Evolutionary conservation across 2,888 invertebrate species (phyloP), one percentile per base, ranked within the genome.

Genomic region (Nemapogon koenigi): DNA sequence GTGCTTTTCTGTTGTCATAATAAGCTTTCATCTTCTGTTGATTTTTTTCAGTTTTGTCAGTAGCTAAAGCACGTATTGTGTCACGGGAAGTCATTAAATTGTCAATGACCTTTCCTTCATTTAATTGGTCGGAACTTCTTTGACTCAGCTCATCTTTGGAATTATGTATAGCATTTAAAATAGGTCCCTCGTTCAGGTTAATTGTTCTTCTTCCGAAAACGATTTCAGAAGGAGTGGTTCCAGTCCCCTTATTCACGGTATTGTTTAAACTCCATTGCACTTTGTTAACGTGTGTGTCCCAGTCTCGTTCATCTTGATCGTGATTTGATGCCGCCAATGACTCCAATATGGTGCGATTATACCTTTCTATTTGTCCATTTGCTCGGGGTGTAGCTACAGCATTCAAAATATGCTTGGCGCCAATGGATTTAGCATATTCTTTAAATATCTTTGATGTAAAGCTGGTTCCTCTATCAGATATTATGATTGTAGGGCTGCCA

Each of bases 361-460:
- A 44, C 13, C 48, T 11, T 13, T 50, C 49, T 2, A 49, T 43
- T 17, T 49, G 46, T 2, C 46, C 48, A 35, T 50, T 50, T 1
- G 49, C 49, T 16, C 50, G 28, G 1, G 48, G 49, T 0, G 49
- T 49, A 1, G 46, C 46, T 2, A 48, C 48, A 2, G 47, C 41
- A 15, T 48, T 47, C 3, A 41, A 8, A 3, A 51, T 25, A 25
- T 46, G 46, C n/a, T n/a, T n/a, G n/a, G n/a, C 26, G 14, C 37
- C 37, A 11, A 39, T 16, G 6, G 31, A 27, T 1, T 26, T 16
- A 2, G 33, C 13, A 17, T 22, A 43, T n/a, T 27, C 22, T 19
- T 36, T 38, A 16, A 41, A 43, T 14, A 7, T 14, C 1, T 6
- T 25, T 1, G 38, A 38, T 2, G 43, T 38, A 15, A 41, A 43